A percentile compares a stretch with the other conserved stretches of the same genome.
Conservation (phyloP, 2,797 vertebrate genomes). For the Ptychobarbus kaznakovi region DNA sequence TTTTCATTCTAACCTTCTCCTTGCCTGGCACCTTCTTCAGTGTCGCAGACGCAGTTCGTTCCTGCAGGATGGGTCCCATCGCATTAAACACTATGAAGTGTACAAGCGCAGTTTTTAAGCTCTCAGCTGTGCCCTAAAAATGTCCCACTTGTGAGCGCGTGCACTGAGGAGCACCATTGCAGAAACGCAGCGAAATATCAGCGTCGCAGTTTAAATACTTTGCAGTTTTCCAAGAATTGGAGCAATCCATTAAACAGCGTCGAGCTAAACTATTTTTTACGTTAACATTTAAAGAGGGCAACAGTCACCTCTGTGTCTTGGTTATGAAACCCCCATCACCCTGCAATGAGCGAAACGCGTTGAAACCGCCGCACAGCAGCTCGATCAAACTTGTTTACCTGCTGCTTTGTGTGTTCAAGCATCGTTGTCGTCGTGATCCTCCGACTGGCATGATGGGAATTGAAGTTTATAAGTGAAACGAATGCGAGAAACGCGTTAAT, state of each 20-base stretch:
- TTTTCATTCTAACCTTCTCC: conserved; percentile 79
- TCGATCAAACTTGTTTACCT: conserved; percentile 76
- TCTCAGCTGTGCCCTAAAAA: conserved; percentile 69
- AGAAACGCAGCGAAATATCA: conserved; percentile 29
- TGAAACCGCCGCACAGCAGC: not conserved
- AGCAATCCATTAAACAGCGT: conserved; percentile 1
- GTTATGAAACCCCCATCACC: not conserved
- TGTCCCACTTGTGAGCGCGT: conserved; percentile 66
- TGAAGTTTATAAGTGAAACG: conserved; percentile 63
- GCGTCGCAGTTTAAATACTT: conserved; percentile 6
- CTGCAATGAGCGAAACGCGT: not conserved
- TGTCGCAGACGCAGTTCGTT: conserved; percentile 76
- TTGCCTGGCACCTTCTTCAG: conserved; percentile 78
- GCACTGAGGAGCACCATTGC: conserved; percentile 21
- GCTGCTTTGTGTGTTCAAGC: conserved; percentile 59
- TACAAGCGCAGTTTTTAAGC: conserved; percentile 26
- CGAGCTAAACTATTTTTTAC: not conserved
- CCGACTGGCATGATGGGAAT: conserved; percentile 74
- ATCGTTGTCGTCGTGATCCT: conserved; percentile 15
- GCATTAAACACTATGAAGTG: conserved; percentile 61
- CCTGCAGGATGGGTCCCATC: conserved; percentile 86
- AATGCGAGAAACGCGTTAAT: not conserved
- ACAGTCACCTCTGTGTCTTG: conserved; percentile 3
- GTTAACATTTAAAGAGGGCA: not conserved
- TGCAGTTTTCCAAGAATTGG: conserved; percentile 11